A percentile compares a stretch with the other conserved stretches of the same genome.
Conservation (phyloP, 2,113 vertebrate genomes). For the Seriola quinqueradiata region DNA sequence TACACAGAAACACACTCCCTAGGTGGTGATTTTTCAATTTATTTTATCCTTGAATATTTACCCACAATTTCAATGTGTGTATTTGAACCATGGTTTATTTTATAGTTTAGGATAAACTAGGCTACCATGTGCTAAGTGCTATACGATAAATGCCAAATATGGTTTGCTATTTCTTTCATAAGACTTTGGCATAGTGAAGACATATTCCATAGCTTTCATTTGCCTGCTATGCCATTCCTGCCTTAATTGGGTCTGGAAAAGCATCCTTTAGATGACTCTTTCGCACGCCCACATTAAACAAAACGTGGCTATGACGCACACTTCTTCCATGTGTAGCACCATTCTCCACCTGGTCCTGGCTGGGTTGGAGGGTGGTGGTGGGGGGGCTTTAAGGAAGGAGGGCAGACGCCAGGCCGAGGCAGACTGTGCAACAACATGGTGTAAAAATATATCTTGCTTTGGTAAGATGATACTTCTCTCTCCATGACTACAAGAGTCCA, state of each 20-base stretch:
- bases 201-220: constrained; percentile 1
- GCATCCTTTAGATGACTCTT: constrained; percentile 3
- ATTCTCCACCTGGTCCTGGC: constrained; percentile 7
- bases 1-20: not conserved
- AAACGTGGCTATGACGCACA: constrained; percentile 28
- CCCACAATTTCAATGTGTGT: not conserved
- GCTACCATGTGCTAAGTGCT: not conserved
- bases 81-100: not conserved
- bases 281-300: constrained; percentile 29
- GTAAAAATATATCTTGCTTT: constrained; percentile 78
- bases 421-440: constrained; percentile 68
- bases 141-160: not conserved
- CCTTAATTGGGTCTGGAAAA: constrained; percentile 13
- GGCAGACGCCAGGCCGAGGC: constrained; percentile 13
- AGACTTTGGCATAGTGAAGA: not conserved
- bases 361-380: no score
- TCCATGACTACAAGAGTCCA: constrained; percentile 54
- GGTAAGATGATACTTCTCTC: constrained; percentile 71
- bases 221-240: not conserved
- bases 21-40: not conserved
- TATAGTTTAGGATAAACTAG: not conserved
- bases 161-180: not conserved
- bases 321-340: constrained; percentile 5
- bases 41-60: not conserved
- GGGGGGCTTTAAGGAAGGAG: constrained; percentile 6